Percentiles rank a stretch among this genome's conserved stretches.
Conservation (phyloP, 1,140 invertebrate genomes). For the Ylistrum balloti region DNA sequence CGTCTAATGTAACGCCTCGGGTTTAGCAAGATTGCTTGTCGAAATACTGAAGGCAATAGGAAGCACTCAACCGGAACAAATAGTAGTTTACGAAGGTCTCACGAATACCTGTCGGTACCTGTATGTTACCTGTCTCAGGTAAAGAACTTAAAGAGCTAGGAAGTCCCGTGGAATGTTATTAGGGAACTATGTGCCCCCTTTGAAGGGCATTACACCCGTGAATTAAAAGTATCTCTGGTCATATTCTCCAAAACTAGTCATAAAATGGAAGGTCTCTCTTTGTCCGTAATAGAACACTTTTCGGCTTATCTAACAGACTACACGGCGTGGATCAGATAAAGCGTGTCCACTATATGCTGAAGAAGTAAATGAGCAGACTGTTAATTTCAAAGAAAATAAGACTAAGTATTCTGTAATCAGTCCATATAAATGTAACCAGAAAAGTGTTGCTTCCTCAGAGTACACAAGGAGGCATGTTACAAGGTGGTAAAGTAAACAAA, state of each 20-base stretch:
- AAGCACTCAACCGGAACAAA: conserved; percentile 51
- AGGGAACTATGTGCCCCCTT: background rate
- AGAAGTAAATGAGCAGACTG: background rate
- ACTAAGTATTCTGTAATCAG: no score
- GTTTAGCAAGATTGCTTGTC: conserved; percentile 49
- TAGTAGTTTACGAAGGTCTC: conserved; percentile 47
- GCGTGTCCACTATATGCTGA: background rate
- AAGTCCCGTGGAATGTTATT: background rate
- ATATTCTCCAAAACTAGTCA: background rate
- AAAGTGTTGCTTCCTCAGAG: no score
- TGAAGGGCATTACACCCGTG: background rate
- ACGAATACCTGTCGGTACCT: background rate
- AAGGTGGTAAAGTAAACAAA: no score
- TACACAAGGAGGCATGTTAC: no score
- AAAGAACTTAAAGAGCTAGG: background rate
- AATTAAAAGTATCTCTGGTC: background rate
- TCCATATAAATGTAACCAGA: no score
- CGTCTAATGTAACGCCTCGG: conserved; percentile 51
- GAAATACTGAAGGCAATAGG: conserved; percentile 50
- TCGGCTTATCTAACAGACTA: background rate
- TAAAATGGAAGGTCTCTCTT: background rate
- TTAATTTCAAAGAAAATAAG: no score
- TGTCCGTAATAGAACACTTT: background rate
- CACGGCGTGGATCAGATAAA: background rate
- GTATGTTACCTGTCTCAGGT: background rate